Evolutionary conservation across 2,888 invertebrate species (phyloP).

Genomic region (Cylindroiulus punctatus): DNA sequence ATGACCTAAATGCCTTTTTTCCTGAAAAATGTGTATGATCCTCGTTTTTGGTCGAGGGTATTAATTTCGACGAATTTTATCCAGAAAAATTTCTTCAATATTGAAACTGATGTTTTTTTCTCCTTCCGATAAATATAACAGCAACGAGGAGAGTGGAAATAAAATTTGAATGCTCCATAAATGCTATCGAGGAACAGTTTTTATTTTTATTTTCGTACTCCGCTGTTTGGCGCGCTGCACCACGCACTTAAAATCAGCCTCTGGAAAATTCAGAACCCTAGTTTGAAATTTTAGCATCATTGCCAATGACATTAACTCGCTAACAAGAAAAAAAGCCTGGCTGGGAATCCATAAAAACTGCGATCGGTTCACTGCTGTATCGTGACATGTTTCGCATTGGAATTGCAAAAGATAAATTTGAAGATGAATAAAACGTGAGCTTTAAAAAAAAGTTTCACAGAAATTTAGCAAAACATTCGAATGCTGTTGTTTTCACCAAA

Average conservation of each 20-base stretch:
- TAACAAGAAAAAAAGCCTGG: background rate
- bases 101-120: background rate
- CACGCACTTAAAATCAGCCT: background rate
- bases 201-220: constrained; percentile 11
- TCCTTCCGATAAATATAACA: background rate
- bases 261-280: background rate
- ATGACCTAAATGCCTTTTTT: background rate
- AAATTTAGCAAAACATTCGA: background rate
- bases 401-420: background rate
- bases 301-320: background rate
- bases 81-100: background rate
- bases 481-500: too few species aligned
- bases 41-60: background rate
- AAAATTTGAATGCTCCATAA: background rate
- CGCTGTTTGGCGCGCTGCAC: background rate
- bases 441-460: too few species aligned
- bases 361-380: background rate
- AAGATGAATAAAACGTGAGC: background rate
- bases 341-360: background rate
- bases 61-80: background rate
- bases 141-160: constrained; percentile 1
- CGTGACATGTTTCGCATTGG: background rate
- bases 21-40: background rate
- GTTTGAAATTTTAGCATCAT: constrained; percentile 1
- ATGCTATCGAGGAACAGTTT: constrained; percentile 10